Evolutionary conservation across 2,797 vertebrate genomes (phyloP).

Genomic region (Mormyrus proboscirostris): DNA sequence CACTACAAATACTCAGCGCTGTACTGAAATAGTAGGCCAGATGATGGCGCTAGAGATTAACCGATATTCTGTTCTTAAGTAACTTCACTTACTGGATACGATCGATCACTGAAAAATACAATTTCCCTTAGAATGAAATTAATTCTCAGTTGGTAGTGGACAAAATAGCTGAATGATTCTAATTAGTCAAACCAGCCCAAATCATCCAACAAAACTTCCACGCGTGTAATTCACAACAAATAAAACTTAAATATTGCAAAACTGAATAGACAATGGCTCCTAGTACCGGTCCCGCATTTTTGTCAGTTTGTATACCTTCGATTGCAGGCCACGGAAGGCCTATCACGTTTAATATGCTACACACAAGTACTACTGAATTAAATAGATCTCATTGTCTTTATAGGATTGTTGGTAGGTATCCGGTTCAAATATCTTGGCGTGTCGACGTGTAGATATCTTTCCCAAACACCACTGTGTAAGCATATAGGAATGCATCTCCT

Average conservation of each 20-base stretch:
- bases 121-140: background rate
- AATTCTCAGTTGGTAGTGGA: background rate
- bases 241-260: background rate
- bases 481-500: background rate
- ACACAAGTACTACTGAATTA: background rate
- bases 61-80: background rate
- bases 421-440: background rate
- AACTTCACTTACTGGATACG: background rate
- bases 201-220: background rate
- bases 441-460: background rate
- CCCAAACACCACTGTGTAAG: background rate
- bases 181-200: background rate
- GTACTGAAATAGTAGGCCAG: background rate
- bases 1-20: background rate
- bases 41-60: conserved; percentile 1
- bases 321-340: background rate
- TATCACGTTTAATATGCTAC: background rate
- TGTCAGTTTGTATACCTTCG: background rate
- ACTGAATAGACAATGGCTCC: background rate
- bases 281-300: background rate
- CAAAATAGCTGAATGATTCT: background rate
- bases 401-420: background rate
- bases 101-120: background rate
- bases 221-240: background rate
- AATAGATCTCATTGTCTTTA: background rate